Evolutionary conservation across 2,888 invertebrate species (phyloP), one percentile per base, ranked within the genome.

Genomic region (Tuta absoluta): DNA sequence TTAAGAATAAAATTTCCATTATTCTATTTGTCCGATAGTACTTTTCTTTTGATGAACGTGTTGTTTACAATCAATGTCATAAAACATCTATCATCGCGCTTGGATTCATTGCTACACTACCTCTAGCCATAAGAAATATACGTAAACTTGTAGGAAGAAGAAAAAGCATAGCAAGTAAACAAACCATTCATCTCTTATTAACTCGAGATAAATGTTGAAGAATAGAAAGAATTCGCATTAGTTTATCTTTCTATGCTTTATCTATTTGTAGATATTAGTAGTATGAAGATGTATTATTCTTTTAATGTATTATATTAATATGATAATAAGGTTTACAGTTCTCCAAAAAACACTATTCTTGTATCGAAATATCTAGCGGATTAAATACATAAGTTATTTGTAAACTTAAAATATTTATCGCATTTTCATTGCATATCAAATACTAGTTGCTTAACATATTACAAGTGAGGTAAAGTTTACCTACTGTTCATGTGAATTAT

Each of bases 21-120:
- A n/a, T n/a, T 17, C n/a, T 14, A 14, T 2, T 12, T 41, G 1
- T n/a, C 5, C 1, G 8, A 23, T 11, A 3, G 5, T 23, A 1
- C 12, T 12, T 23, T 23, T 53, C 21, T 23, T 53, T 12, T 23
- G 51, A 23, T 49, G 19, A 49, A 49, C 23, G 51, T 53, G 23
- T 53, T 53, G 51, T 56, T 33, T 56, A 1, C 28, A 8, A 19
- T 11, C 28, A 8, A 19, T 33, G 0, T 33, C 33, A 56, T n/a
- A 33, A 28, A 23, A 56, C 49, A 14, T 51, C 48, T 56, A 61
- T 61, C 57, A 59, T 64, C 62, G 37, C 33, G 60, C 53, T 45
- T 66, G 62, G 58, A 59, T 57, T 19, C 62, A 58, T 58, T 49
- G 65, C 65, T 62, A 38, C 41, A 60, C 45, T 41, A 24, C 59